A percentile compares a stretch with the other conserved stretches of the same genome.
phyloP scores from a whole-genome alignment of 2,888 invertebrate species.

The Cheilosia soror region DNA sequence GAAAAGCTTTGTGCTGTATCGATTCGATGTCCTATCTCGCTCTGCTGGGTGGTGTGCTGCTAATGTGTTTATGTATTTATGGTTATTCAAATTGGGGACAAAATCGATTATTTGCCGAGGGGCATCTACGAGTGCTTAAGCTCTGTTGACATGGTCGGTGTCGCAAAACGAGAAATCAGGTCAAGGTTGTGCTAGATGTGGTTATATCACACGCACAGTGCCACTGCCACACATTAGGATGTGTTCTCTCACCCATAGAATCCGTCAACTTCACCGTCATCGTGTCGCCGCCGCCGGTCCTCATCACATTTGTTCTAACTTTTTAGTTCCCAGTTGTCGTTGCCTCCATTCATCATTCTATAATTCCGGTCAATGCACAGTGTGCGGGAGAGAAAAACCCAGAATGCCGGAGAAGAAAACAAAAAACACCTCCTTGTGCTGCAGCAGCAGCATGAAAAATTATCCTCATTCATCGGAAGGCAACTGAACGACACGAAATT shows the following conservation, averaged over 20 bases:
- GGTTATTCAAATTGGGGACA: slow-evolving; percentile 26
- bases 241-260: neutral
- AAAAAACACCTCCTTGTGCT: neutral
- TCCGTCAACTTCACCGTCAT: slow-evolving; percentile 41
- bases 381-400: neutral
- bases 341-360: slow-evolving; percentile 23
- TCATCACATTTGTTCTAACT: slow-evolving; percentile 2
- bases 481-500: slow-evolving; percentile 2
- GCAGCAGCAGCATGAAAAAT: slow-evolving; percentile 35
- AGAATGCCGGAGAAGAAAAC: neutral
- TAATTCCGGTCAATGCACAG: slow-evolving; percentile 3
- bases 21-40: slow-evolving; percentile 18
- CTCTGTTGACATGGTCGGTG: slow-evolving; percentile 4
- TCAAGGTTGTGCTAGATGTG: slow-evolving; percentile 27
- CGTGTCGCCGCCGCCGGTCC: slow-evolving; percentile 38
- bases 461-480: slow-evolving; percentile 20
- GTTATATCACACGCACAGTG: neutral
- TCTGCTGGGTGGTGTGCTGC: neutral
- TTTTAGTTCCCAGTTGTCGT: slow-evolving; percentile 6
- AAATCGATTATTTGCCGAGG: slow-evolving; percentile 45
- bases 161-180: slow-evolving; percentile 6
- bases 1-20: slow-evolving; percentile 14
- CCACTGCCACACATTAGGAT: neutral
- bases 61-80: slow-evolving; percentile 53
- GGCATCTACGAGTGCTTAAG: neutral